phyloP scores from a whole-genome alignment of 2,113 vertebrate genomes.

The Pachyramphus minor region DNA sequence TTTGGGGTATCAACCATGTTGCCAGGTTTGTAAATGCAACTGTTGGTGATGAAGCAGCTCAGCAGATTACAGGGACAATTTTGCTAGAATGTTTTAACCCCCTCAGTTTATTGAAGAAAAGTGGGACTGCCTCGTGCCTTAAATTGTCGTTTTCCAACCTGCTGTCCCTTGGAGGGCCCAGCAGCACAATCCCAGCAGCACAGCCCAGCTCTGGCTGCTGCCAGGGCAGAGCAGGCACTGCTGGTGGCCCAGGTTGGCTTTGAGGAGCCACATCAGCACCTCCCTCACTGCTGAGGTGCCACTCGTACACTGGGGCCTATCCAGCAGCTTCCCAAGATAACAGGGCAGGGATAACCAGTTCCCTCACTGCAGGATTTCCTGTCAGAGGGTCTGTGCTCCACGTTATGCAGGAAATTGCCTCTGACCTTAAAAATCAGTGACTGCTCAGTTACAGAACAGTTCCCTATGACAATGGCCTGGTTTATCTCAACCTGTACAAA shows the following conservation, averaged over 20 bases:
- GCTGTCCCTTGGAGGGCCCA: background rate
- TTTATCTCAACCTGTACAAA: background rate
- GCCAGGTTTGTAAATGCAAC: background rate
- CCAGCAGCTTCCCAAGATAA: background rate
- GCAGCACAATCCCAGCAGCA: background rate
- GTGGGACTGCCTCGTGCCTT: background rate
- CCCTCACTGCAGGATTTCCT: background rate
- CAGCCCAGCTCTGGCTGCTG: background rate
- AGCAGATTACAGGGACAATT: background rate
- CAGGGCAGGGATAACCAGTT: background rate
- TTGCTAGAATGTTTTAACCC: background rate
- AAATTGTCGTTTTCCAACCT: background rate
- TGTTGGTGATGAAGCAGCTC: background rate
- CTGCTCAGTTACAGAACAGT: background rate
- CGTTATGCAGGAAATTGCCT: background rate
- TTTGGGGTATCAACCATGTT: accelerated
- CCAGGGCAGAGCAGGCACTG: background rate
- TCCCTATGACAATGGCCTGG: background rate
- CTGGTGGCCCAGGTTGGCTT: background rate
- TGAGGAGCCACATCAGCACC: background rate
- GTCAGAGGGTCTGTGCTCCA: background rate
- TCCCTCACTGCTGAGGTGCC: background rate
- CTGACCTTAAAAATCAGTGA: background rate
- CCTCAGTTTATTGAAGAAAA: background rate
- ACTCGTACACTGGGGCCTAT: background rate